Evolutionary conservation across 2,888 invertebrate species (phyloP).

Genomic region (Stramonita haemastoma): DNA sequence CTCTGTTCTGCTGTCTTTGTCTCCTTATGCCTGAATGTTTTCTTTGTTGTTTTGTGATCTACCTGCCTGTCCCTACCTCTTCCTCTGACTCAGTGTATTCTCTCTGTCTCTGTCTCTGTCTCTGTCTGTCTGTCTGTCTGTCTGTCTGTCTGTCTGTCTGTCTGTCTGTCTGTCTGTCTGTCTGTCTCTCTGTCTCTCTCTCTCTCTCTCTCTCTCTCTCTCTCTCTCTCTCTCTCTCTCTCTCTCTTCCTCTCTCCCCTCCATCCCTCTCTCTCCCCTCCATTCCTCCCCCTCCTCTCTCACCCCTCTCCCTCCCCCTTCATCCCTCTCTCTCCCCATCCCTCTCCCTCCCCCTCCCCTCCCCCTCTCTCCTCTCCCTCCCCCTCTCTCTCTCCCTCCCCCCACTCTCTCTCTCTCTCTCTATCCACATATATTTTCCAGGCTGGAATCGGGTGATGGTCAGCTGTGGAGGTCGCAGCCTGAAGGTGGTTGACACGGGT

Average conservation of each 20-base stretch:
- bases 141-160: background rate
- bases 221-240: background rate
- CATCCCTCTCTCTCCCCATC: background rate
- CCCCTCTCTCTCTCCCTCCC: background rate
- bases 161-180: background rate
- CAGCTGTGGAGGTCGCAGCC: background rate
- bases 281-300: background rate
- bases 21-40: background rate
- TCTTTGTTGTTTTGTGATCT: background rate
- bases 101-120: background rate
- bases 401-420: background rate
- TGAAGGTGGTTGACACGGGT: background rate
- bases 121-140: background rate
- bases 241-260: background rate
- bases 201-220: background rate
- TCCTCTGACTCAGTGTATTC: background rate
- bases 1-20: background rate
- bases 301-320: background rate
- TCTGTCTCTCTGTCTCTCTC: background rate
- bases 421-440: background rate
- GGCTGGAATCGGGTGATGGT: conserved; percentile 38
- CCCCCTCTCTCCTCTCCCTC: background rate
- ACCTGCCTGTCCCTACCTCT: background rate
- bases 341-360: background rate
- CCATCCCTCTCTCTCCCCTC: background rate